phyloP scores from a whole-genome alignment of 2,888 invertebrate species.

The Macrophya annulata region DNA sequence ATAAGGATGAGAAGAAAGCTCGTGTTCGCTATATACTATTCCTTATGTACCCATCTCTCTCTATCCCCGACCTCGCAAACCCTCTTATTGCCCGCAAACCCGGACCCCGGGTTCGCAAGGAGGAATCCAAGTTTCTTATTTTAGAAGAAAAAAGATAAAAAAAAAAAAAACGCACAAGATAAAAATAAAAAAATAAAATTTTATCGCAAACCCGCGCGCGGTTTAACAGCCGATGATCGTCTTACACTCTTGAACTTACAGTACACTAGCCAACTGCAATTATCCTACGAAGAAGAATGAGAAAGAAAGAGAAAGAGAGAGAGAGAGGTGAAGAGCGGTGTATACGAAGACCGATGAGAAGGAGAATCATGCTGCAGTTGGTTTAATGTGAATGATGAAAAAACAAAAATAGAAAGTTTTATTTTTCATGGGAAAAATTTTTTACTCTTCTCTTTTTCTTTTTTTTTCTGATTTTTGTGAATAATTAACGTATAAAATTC shows the following conservation, averaged over 20 bases:
- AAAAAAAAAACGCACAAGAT: too few relatives aligned
- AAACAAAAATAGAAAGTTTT: too few relatives aligned
- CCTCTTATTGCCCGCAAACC: slow-evolving; percentile 59
- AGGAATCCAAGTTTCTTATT: slow-evolving; percentile 43
- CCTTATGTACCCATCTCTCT: not conserved
- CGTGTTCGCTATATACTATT: not conserved
- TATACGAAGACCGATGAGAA: not conserved
- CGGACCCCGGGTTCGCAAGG: slow-evolving; percentile 38
- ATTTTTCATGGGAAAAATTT: too few relatives aligned
- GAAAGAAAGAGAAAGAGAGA: not conserved
- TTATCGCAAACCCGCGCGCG: slow-evolving; percentile 64
- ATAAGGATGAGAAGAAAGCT: not conserved
- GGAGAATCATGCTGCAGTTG: too few relatives aligned
- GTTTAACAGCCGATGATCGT: not conserved
- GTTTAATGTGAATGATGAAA: too few relatives aligned
- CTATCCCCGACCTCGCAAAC: slow-evolving; percentile 37
- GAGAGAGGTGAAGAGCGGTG: not conserved
- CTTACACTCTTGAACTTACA: not conserved
- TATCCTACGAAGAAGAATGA: not conserved
- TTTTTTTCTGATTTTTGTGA: too few relatives aligned
- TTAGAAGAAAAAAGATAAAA: slow-evolving; percentile 13
- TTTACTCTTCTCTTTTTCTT: too few relatives aligned
- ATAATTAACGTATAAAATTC: too few relatives aligned
- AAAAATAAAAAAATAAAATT: too few relatives aligned
- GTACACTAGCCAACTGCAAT: not conserved